Evolutionary conservation across 2,888 invertebrate genomes (phyloP).

Genomic region (Ephialtes manifestator): DNA sequence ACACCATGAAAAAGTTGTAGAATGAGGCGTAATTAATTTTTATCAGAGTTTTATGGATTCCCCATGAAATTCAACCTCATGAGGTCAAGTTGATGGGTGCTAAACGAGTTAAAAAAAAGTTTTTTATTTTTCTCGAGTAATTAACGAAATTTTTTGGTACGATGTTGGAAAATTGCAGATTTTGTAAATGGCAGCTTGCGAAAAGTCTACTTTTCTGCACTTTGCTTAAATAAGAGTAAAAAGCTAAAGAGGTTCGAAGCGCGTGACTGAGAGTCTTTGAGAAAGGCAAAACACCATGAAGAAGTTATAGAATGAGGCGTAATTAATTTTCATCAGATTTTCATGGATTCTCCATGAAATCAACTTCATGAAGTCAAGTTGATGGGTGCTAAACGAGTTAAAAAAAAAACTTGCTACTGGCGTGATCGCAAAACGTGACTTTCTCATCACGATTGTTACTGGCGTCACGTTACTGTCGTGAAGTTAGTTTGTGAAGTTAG

Average conservation of each 20-base stretch:
- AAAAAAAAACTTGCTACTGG: no score
- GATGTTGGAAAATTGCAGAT: no score
- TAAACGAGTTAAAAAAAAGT: not conserved
- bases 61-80: not conserved
- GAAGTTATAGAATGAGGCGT: not conserved
- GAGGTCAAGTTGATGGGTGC: not conserved
- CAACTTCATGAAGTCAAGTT: not conserved
- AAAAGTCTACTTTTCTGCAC: no score
- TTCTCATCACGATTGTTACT: no score
- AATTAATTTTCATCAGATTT: not conserved
- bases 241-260: not conserved
- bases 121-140: no score
- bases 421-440: no score
- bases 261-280: slow-evolving; percentile 3
- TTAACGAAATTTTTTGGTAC: no score
- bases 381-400: not conserved
- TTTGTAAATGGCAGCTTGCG: no score
- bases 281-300: not conserved
- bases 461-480: no score
- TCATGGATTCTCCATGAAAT: not conserved
- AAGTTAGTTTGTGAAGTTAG: no score
- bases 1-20: not conserved
- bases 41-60: not conserved
- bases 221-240: not conserved
- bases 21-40: not conserved